A percentile compares a stretch with the other conserved stretches of the same genome.
These are phyloP conservation scores for Alcedo atthis DNA, from an alignment of 2,797 vertebrate species.

Conservation along the genomic window DNA sequence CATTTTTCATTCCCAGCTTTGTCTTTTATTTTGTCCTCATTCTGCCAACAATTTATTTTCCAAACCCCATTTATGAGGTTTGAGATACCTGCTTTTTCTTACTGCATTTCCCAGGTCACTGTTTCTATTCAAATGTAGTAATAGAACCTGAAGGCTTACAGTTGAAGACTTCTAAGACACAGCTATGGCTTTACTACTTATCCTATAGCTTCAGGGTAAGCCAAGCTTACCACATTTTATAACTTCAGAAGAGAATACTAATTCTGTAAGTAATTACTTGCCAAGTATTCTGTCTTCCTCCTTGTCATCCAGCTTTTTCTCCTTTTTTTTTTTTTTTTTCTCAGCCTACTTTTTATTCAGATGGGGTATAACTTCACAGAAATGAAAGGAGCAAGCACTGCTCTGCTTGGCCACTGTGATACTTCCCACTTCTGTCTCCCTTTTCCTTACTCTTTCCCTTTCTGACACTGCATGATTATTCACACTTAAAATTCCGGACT, in stretches of 20 bases:
- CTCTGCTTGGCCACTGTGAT: background rate
- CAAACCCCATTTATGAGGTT: background rate
- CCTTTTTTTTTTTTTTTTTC: background rate
- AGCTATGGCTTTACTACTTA: background rate
- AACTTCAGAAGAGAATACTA: background rate
- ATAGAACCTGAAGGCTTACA: background rate
- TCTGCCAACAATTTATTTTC: constrained; percentile 38
- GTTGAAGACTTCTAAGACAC: background rate
- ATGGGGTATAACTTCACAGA: background rate
- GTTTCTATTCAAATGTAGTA: background rate
- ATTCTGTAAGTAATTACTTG: constrained; percentile 19
- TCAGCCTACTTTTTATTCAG: background rate
- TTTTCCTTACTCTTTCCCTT: background rate
- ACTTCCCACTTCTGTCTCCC: background rate
- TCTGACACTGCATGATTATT: background rate
- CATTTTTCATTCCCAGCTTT: background rate
- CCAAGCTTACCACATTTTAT: constrained; percentile 10
- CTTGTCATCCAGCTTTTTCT: background rate
- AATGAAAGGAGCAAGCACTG: background rate
- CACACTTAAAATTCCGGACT: background rate
- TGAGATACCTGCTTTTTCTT: constrained; percentile 2
- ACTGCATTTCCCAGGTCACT: background rate
- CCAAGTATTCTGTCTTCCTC: background rate
- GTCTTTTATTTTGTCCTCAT: constrained; percentile 34
- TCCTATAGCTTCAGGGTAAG: background rate